These are phyloP conservation scores for Lepeophtheirus salmonis DNA, from an alignment of 1,140 invertebrate genomes.

Conservation along the genomic window DNA sequence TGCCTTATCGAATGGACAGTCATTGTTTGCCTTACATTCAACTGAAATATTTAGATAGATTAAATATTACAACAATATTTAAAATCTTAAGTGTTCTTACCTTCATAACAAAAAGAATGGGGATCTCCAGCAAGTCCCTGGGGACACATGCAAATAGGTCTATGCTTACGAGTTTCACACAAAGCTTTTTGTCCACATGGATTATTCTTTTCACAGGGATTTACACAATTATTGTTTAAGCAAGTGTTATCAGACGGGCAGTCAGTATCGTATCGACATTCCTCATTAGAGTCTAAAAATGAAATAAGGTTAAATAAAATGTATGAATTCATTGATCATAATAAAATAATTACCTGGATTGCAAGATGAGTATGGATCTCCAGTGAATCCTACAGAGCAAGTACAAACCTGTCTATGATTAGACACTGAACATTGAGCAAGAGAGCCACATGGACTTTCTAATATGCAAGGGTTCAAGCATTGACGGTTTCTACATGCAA, in stretches of 20 bases:
- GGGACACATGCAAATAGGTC: conserved; percentile 61
- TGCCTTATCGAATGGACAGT: conserved; percentile 25
- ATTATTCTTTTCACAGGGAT: conserved; percentile 47
- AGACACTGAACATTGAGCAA: conserved; percentile 23
- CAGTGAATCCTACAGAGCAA: conserved; percentile 24
- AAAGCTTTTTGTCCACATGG: conserved; percentile 63
- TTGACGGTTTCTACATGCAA: conserved; percentile 38
- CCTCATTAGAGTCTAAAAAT: conserved; percentile 24
- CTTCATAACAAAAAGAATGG: conserved; percentile 40
- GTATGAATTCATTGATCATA: neutral
- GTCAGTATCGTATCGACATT: conserved; percentile 27
- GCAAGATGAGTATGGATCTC: conserved; percentile 42
- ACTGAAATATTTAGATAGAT: conserved; percentile 29
- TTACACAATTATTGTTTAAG: conserved; percentile 57
- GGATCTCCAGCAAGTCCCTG: conserved; percentile 57
- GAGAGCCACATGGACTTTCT: conserved; percentile 27
- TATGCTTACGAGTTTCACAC: conserved; percentile 59
- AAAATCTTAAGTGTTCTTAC: neutral
- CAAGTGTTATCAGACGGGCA: conserved; percentile 53
- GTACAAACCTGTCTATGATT: conserved; percentile 25
- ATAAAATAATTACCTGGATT: conserved; percentile 34
- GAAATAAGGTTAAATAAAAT: neutral
- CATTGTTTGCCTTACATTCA: conserved; percentile 24
- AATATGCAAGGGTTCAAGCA: conserved; percentile 9
- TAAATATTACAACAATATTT: no score